These are phyloP conservation scores for Drosophila sproati DNA, from an alignment of 1,140 invertebrate genomes.

Conservation along the genomic window DNA sequence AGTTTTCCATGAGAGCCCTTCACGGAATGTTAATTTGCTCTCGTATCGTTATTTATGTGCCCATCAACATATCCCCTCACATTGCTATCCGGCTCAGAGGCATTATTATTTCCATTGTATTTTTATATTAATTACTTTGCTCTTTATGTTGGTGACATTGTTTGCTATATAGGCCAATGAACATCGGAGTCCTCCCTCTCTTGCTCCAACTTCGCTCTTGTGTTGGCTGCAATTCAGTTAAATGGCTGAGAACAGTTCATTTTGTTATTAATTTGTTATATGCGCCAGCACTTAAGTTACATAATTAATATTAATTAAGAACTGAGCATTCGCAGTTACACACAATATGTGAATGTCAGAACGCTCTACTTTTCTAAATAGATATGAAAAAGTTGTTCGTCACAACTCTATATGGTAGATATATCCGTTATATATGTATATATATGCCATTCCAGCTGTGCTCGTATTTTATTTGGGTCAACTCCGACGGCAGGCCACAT, in stretches of 20 bases:
- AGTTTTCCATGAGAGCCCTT: slow-evolving; percentile 4
- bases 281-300: slow-evolving; percentile 44
- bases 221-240: slow-evolving; percentile 3
- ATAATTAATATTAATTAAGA: slow-evolving; percentile 72
- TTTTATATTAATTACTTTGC: slow-evolving; percentile 32
- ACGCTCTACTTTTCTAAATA: slow-evolving; percentile 6
- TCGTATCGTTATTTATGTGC: slow-evolving; percentile 1
- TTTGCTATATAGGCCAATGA: slow-evolving; percentile 62
- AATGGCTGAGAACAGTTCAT: slow-evolving; percentile 16
- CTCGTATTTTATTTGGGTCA: slow-evolving; percentile 49
- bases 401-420: slow-evolving; percentile 15
- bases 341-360: slow-evolving; percentile 42
- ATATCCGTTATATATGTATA: slow-evolving; percentile 28
- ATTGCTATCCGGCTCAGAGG: not conserved
- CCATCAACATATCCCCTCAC: slow-evolving; percentile 22
- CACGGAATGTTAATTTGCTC: slow-evolving; percentile 22
- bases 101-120: slow-evolving; percentile 25
- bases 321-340: slow-evolving; percentile 15
- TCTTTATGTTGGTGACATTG: slow-evolving; percentile 23
- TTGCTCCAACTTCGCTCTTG: not conserved
- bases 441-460: slow-evolving; percentile 42
- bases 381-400: slow-evolving; percentile 16
- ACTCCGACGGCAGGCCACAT: slow-evolving; percentile 34
- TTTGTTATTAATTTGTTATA: slow-evolving; percentile 67
- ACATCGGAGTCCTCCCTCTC: slow-evolving; percentile 19